Conservation (phyloP, 1,140 invertebrate species). For the Scaptomyza graminum region DNA sequence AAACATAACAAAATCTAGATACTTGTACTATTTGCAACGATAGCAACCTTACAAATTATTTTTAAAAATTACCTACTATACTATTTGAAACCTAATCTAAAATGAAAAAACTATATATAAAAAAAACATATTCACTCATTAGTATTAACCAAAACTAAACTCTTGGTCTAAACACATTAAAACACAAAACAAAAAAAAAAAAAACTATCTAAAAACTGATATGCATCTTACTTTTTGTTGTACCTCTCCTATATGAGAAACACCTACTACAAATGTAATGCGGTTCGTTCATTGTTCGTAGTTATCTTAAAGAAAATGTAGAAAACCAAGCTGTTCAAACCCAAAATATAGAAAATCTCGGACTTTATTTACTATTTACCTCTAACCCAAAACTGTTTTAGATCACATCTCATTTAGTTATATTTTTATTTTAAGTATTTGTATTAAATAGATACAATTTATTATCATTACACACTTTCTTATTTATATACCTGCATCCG, state of each 20-base stretch:
- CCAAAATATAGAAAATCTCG: constrained; percentile 1
- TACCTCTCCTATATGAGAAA: constrained; percentile 9
- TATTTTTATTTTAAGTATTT: not conserved
- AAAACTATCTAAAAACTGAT: constrained; percentile 24
- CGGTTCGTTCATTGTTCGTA: constrained; percentile 8
- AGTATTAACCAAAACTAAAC: constrained; percentile 79
- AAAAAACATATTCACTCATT: constrained; percentile 56
- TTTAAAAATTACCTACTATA: constrained; percentile 46
- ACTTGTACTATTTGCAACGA: constrained; percentile 13
- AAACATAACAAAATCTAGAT: not conserved
- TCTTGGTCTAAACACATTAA: constrained; percentile 66
- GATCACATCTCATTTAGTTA: not conserved
- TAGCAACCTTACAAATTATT: constrained; percentile 34
- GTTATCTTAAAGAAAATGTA: not conserved
- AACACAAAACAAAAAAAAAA: constrained; percentile 15
- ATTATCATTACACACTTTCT: not conserved
- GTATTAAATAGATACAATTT: not conserved
- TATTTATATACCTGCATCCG: not conserved
- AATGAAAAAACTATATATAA: constrained; percentile 26
- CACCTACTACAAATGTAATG: not conserved
- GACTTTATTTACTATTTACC: too few species aligned
- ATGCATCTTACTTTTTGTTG: constrained; percentile 35
- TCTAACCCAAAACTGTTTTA: not conserved
- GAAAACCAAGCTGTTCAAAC: constrained; percentile 4
- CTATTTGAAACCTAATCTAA: constrained; percentile 41